Percentiles rank a stretch among this genome's conserved stretches.
Evolutionary conservation across 2,888 invertebrate genomes (phyloP).

Genomic region (Machimus atricapillus): DNA sequence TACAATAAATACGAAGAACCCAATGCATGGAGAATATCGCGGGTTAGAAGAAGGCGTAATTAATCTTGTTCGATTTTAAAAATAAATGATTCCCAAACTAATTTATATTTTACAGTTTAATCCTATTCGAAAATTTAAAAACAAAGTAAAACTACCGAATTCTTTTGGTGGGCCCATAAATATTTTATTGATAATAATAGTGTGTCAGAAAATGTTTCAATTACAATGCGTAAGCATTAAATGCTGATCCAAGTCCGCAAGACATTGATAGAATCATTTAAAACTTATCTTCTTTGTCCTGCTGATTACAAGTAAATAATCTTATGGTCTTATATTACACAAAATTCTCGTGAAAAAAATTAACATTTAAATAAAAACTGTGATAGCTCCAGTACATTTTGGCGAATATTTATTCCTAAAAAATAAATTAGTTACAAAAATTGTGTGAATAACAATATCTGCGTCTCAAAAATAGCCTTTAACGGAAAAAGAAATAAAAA

Average conservation of each 20-base stretch:
- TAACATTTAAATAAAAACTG: neutral
- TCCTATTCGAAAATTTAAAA: neutral
- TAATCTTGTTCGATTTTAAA: conserved; percentile 61
- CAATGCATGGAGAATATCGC: conserved; percentile 98
- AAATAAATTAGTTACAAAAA: neutral
- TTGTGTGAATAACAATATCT: neutral
- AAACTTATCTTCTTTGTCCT: neutral
- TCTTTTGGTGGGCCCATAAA: conserved; percentile 10
- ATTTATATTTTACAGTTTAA: neutral
- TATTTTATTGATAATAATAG: conserved; percentile 21
- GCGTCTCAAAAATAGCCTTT: neutral
- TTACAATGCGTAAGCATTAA: neutral
- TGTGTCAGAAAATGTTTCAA: conserved; percentile 8
- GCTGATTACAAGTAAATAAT: neutral
- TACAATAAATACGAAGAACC: conserved; percentile 99
- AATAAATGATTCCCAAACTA: neutral
- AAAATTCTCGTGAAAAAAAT: neutral
- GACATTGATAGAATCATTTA: neutral
- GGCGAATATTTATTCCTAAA: neutral
- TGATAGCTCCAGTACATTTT: neutral
- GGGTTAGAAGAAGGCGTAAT: conserved; percentile 86
- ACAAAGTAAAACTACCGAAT: neutral
- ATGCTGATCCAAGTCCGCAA: neutral
- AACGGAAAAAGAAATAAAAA: neutral
- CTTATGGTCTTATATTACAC: neutral